Percentiles rank a stretch among this genome's conserved stretches.
Evolutionary conservation across 2,888 invertebrate genomes (phyloP).

Genomic region (Strigamia transsilvanica): DNA sequence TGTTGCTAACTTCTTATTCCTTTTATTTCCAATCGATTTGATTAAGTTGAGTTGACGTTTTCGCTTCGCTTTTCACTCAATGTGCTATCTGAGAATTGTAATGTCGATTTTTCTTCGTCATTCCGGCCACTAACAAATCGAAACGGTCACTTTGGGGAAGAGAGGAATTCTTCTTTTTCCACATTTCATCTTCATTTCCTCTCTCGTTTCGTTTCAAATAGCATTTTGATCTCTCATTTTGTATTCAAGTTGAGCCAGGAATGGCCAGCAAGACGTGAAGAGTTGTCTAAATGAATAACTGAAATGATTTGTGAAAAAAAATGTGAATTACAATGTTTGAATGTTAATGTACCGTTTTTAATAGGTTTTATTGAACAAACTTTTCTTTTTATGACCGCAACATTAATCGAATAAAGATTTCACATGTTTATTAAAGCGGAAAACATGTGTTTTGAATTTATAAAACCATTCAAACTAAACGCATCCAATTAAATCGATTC

Average conservation of each 20-base stretch:
- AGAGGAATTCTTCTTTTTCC: background rate
- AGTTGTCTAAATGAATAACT: conserved; percentile 6
- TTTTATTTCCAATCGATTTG: conserved; percentile 11
- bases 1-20: conserved; percentile 8
- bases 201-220: conserved; percentile 23
- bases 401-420: no score
- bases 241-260: conserved; percentile 29
- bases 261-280: conserved; percentile 23
- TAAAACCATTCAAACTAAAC: no score
- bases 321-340: background rate
- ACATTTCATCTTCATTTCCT: background rate
- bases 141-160: conserved; percentile 11
- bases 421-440: no score
- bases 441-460: no score
- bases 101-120: conserved; percentile 44
- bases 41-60: conserved; percentile 30
- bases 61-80: conserved; percentile 21
- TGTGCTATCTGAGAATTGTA: conserved; percentile 35
- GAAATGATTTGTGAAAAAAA: conserved; percentile 7
- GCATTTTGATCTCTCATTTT: conserved; percentile 26
- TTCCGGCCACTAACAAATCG: conserved; percentile 6
- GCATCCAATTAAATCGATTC: no score
- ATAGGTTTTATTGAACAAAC: background rate
- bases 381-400: background rate
- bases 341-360: background rate